These are phyloP conservation scores for Tamias sibiricus DNA, from an alignment of 2,113 vertebrate species.

Conservation along the genomic window DNA sequence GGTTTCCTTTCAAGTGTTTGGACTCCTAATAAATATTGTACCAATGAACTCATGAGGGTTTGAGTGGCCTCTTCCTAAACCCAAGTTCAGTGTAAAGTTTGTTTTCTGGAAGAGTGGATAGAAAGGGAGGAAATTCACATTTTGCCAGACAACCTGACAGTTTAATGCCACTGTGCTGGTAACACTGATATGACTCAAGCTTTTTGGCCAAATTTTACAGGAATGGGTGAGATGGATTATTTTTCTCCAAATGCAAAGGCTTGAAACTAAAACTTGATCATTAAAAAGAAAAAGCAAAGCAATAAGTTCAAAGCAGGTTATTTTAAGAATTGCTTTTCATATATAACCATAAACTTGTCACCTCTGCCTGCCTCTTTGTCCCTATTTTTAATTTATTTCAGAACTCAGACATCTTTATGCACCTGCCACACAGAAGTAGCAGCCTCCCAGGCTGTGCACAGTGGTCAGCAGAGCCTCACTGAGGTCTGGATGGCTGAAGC, in stretches of 20 bases:
- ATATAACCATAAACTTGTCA: background rate
- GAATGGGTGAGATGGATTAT: background rate
- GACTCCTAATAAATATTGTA: background rate
- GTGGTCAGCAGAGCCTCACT: background rate
- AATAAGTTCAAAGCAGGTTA: background rate
- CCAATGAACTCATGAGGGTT: background rate
- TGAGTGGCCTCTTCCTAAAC: background rate
- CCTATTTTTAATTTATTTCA: background rate
- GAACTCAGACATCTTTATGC: background rate
- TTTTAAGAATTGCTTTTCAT: background rate
- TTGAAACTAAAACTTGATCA: background rate
- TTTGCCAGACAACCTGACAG: background rate
- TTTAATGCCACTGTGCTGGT: background rate
- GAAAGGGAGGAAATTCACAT: background rate
- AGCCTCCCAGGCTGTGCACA: background rate
- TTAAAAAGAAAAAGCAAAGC: background rate
- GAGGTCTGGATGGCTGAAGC: rapidly evolving
- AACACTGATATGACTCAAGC: background rate
- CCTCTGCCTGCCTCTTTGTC: background rate
- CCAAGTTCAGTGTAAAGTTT: background rate
- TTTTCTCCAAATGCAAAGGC: background rate
- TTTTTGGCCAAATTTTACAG: background rate
- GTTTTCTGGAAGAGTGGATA: background rate
- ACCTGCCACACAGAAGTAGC: background rate
- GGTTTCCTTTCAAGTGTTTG: background rate